A percentile compares a stretch with the other conserved stretches of the same genome.
phyloP scores from a whole-genome alignment of 2,888 invertebrate genomes.

The Drosophila prostipennis region DNA sequence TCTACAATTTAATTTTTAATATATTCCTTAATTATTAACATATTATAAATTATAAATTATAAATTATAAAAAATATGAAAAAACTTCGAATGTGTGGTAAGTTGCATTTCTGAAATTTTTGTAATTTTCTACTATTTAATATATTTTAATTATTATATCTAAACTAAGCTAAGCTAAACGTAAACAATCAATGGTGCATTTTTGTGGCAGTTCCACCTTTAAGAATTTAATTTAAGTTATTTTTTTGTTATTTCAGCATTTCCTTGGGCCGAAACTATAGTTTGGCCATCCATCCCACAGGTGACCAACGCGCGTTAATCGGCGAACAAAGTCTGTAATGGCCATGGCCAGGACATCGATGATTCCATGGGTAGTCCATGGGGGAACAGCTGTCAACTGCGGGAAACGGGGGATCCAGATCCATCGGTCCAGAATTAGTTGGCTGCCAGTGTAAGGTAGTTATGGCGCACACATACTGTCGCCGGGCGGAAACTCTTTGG shows the following conservation, averaged over 20 bases:
- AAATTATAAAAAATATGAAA: too few relatives aligned
- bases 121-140: too few relatives aligned
- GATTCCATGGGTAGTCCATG: slow-evolving; percentile 6
- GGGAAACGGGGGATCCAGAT: slow-evolving; percentile 9
- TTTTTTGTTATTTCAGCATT: too few relatives aligned
- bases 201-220: too few relatives aligned
- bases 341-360: slow-evolving; percentile 12
- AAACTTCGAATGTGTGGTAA: too few relatives aligned
- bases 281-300: not conserved
- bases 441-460: slow-evolving; percentile 55
- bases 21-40: too few relatives aligned
- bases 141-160: too few relatives aligned
- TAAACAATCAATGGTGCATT: too few relatives aligned
- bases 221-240: not conserved
- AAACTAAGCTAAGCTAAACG: too few relatives aligned
- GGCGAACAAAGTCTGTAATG: slow-evolving; percentile 16
- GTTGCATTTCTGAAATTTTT: too few relatives aligned
- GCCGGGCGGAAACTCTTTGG: slow-evolving; percentile 56
- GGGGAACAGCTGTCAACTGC: slow-evolving; percentile 25
- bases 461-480: slow-evolving; percentile 50
- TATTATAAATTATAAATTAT: too few relatives aligned
- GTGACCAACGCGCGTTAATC: slow-evolving; percentile 8
- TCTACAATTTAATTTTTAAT: too few relatives aligned
- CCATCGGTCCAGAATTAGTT: slow-evolving; percentile 19
- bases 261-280: not conserved